Conservation (phyloP, 64 coral and sea anemone genomes). For the Trachythela sp. region DNA sequence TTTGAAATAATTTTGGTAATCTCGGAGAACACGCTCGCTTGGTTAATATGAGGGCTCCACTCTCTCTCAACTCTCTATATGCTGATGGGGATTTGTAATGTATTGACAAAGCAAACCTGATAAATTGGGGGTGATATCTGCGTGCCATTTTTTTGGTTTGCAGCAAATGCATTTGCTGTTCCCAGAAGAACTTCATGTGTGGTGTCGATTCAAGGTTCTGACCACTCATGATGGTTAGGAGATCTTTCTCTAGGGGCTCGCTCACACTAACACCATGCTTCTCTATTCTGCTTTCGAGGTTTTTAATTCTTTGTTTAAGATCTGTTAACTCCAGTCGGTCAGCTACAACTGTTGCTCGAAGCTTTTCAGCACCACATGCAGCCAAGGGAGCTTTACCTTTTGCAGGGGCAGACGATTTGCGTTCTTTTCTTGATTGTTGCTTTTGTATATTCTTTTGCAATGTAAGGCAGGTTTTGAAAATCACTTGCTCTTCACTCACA, state of each 20-base stretch:
- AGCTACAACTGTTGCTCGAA: neutral
- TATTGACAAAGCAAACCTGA: neutral
- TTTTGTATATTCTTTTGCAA: neutral
- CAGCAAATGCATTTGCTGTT: neutral
- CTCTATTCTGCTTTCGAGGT: neutral
- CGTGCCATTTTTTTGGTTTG: neutral
- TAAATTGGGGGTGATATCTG: neutral
- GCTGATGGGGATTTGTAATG: too few relatives aligned
- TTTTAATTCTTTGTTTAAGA: neutral
- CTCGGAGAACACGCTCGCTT: neutral
- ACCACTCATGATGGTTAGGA: too few relatives aligned
- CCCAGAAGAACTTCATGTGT: too few relatives aligned
- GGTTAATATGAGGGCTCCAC: conserved; percentile 9
- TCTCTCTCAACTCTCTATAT: conserved; percentile 17
- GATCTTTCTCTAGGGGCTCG: too few relatives aligned
- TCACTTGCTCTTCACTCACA: too few relatives aligned
- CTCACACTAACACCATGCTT: neutral
- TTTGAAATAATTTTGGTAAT: conserved; percentile 20
- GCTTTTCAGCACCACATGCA: too few relatives aligned
- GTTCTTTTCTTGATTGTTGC: neutral
- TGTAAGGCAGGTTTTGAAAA: neutral
- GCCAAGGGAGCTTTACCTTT: neutral
- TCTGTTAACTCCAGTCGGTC: neutral
- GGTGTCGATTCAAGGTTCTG: too few relatives aligned
- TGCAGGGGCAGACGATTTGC: neutral